Conservation (phyloP, 2,113 vertebrate genomes). For the Microcebus tavaratra region DNA sequence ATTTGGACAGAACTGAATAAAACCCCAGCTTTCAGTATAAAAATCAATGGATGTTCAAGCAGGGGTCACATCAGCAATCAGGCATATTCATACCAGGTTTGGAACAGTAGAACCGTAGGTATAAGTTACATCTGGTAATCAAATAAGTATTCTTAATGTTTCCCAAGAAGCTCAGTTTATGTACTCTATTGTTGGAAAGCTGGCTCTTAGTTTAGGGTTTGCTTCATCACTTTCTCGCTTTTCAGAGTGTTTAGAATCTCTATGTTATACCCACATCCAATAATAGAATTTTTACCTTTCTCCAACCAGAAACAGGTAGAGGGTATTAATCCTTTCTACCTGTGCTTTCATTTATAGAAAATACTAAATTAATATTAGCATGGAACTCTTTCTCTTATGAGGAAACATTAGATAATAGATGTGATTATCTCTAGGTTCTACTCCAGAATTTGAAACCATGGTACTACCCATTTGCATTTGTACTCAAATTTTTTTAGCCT, state of each 20-base stretch:
- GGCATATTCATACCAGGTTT: background rate
- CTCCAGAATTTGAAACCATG: constrained; percentile 31
- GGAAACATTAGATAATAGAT: background rate
- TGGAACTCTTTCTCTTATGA: background rate
- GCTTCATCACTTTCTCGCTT: background rate
- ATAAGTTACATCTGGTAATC: background rate
- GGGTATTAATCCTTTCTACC: background rate
- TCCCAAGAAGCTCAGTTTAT: constrained; percentile 22
- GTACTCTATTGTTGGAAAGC: background rate
- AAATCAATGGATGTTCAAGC: background rate
- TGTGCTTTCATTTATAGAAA: constrained; percentile 15
- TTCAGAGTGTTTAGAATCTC: background rate
- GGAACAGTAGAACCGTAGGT: background rate
- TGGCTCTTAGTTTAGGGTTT: background rate
- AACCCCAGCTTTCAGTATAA: constrained; percentile 27
- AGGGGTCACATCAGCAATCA: background rate
- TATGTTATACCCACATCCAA: background rate
- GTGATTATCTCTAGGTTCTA: background rate
- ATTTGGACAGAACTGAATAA: constrained; percentile 15
- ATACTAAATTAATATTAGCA: background rate
- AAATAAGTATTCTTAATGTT: constrained; percentile 1
- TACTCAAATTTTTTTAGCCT: background rate
- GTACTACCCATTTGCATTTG: background rate
- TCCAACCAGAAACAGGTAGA: background rate
- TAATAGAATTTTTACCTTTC: background rate